These are phyloP conservation scores for Dendronephthya gigantea DNA, from an alignment of 64 coral and sea anemone genomes.

Conservation along the genomic window DNA sequence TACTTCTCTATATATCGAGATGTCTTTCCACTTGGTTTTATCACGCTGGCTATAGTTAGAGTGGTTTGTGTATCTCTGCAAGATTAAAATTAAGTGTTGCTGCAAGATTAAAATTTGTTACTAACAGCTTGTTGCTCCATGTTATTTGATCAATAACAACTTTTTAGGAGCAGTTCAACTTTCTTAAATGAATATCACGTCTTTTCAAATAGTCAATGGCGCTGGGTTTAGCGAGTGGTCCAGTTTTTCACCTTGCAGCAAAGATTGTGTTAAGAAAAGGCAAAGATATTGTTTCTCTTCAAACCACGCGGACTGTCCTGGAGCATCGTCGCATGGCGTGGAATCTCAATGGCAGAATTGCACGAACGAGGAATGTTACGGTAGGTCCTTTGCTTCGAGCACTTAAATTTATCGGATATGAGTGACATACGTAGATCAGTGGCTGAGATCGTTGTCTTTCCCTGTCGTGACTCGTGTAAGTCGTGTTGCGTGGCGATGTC, in stretches of 20 bases:
- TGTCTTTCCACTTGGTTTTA: too few species aligned
- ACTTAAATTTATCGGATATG: too few species aligned
- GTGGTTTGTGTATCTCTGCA: too few species aligned
- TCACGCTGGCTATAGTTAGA: too few species aligned
- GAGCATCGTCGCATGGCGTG: slow-evolving; percentile 35
- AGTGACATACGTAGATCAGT: too few species aligned
- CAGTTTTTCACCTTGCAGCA: slow-evolving; percentile 51
- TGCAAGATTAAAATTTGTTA: not conserved
- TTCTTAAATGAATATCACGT: not conserved
- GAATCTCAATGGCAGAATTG: slow-evolving; percentile 36
- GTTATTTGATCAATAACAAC: too few species aligned
- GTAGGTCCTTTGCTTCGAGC: slow-evolving; percentile 12
- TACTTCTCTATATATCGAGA: too few species aligned
- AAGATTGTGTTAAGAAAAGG: slow-evolving; percentile 44
- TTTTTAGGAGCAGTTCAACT: not conserved
- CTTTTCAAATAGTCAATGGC: not conserved
- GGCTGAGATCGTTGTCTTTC: too few species aligned
- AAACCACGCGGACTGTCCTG: slow-evolving; percentile 44
- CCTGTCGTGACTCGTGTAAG: too few species aligned
- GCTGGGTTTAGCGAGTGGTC: slow-evolving; percentile 69
- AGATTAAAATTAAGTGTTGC: too few species aligned
- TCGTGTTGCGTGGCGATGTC: too few species aligned
- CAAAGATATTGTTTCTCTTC: slow-evolving; percentile 75
- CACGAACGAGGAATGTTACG: slow-evolving; percentile 39
- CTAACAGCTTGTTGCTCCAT: too few species aligned